A percentile compares a stretch with the other conserved stretches of the same genome.
Evolutionary conservation across 2,113 vertebrate genomes (phyloP).

Genomic region (Terrapene triunguis): DNA sequence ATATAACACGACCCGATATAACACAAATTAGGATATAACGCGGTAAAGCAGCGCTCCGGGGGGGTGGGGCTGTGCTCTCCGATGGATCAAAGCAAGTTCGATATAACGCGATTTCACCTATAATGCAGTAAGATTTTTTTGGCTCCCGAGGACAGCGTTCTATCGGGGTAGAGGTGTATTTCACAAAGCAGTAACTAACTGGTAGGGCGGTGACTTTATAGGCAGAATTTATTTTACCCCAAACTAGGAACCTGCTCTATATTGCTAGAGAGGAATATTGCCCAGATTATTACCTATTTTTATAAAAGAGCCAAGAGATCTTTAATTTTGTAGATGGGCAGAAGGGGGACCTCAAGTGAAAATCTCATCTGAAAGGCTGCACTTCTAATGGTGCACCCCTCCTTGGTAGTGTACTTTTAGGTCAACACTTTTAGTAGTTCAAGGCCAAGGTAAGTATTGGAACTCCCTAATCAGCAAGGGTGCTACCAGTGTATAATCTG

Average conservation of each 20-base stretch:
- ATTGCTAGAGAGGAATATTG: background rate
- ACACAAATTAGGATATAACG: too few species aligned
- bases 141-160: too few species aligned
- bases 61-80: too few species aligned
- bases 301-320: background rate
- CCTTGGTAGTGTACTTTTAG: background rate
- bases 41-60: too few species aligned
- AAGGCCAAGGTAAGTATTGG: background rate
- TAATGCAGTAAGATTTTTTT: too few species aligned
- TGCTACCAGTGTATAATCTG: background rate
- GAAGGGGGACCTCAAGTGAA: background rate
- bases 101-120: too few species aligned
- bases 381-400: background rate
- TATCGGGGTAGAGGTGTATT: background rate
- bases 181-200: background rate
- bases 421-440: background rate
- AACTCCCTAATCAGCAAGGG: background rate
- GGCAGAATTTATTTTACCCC: background rate
- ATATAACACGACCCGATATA: too few species aligned
- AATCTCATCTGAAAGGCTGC: background rate
- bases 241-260: background rate
- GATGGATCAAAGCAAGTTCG: too few species aligned
- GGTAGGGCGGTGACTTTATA: fast-evolving
- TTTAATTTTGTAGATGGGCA: background rate
- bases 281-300: background rate